Evolutionary conservation across 2,113 vertebrate genomes (phyloP).

Genomic region (Pedetes capensis): DNA sequence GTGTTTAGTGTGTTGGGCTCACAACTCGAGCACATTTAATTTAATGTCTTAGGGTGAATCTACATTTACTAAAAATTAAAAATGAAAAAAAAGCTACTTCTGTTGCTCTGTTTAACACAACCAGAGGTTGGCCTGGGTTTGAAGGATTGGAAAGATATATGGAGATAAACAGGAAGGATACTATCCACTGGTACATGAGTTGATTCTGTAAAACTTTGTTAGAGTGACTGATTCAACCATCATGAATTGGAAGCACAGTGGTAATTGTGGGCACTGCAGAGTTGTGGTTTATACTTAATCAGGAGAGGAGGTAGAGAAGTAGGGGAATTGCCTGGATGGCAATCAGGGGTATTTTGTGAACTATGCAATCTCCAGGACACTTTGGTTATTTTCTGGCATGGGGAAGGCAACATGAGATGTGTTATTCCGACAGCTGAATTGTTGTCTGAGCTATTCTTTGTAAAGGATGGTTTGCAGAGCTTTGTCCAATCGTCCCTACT

Average conservation of each 20-base stretch:
- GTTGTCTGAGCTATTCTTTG: not conserved
- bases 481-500: fast-evolving
- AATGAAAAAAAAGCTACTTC: too few relatives aligned
- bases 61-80: too few relatives aligned
- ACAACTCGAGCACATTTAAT: not conserved
- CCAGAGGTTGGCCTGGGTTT: not conserved
- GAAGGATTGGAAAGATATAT: not conserved
- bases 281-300: not conserved
- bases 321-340: not conserved
- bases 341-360: not conserved
- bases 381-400: not conserved
- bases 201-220: not conserved
- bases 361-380: not conserved
- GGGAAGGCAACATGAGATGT: not conserved
- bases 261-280: not conserved
- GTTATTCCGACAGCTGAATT: not conserved
- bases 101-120: too few relatives aligned
- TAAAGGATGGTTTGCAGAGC: not conserved
- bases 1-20: not conserved
- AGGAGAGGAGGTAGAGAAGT: not conserved
- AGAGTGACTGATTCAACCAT: not conserved
- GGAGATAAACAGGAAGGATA: not conserved
- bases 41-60: not conserved
- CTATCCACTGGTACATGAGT: not conserved
- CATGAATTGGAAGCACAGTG: not conserved